Conservation (phyloP, 2,888 invertebrate genomes). For the Electrophaes corylata region DNA sequence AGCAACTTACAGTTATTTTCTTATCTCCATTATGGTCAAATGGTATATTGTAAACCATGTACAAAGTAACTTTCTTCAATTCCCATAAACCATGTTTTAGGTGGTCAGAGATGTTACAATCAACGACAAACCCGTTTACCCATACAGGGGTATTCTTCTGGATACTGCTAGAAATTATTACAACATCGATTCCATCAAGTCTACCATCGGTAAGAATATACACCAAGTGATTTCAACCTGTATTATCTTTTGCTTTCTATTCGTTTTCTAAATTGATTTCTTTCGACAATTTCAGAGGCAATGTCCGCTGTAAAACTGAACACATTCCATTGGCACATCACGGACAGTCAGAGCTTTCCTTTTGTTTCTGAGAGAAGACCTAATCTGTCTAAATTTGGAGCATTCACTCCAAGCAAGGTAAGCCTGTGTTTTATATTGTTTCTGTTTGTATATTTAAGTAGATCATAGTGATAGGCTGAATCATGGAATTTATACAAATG, state of each 20-base stretch:
- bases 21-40: too few relatives aligned
- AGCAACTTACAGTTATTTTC: too few relatives aligned
- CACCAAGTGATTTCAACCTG: neutral
- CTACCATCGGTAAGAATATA: constrained; percentile 85
- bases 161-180: constrained; percentile 96
- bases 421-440: neutral
- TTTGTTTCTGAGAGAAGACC: constrained; percentile 90
- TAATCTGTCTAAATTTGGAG: constrained; percentile 89
- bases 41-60: too few relatives aligned
- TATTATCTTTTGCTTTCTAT: neutral
- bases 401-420: constrained; percentile 89
- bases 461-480: too few relatives aligned
- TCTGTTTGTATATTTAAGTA: too few relatives aligned
- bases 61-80: too few relatives aligned
- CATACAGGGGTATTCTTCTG: constrained; percentile 93
- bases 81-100: constrained; percentile 53
- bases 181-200: constrained; percentile 88
- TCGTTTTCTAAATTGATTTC: neutral
- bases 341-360: constrained; percentile 97
- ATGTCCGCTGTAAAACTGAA: constrained; percentile 97
- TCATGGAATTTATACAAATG: neutral
- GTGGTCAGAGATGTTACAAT: constrained; percentile 86
- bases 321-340: constrained; percentile 97
- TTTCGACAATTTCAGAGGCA: constrained; percentile 82
- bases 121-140: constrained; percentile 92